Base-by-base conservation (phyloP, 2,797 vertebrate genomes). In the Ptychobarbus kaznakovi region DNA sequence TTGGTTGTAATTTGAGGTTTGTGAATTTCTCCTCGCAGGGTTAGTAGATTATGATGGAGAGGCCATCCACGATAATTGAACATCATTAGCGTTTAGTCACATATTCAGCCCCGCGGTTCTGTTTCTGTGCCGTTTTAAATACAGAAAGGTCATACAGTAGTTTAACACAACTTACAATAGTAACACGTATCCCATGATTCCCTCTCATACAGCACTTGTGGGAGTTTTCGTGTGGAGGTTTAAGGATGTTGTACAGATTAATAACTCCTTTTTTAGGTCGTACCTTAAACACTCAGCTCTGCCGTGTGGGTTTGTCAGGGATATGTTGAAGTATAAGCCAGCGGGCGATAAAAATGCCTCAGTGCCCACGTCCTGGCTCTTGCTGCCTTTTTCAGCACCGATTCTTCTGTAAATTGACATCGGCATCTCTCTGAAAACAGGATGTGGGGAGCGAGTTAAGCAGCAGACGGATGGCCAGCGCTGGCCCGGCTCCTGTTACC, bases 381-480 rank as follows among this genome's bases (percentile, higher is more conserved):
- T 9, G 28, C n/a, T 6, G 61, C 72, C 68, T 81, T 66, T 87
- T 87, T 86, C 84, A 44, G 73, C 78, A 74, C 65, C 56, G 25
- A 56, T 87, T 90, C 63, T 84, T 87, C 89, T 77, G 56, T 77
- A 86, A 81, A 86, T 76, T 88, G 87, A 87, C 87, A 86, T 90
- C 40, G 86, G 84, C 86, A 77, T 92, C 87, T 89, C 68, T 87
- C 82, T 91, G 69, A 89, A 90, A 91, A 88, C 90, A 90, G 90
- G 88, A 91, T 88, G 90, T 92, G 90, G 86, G 72, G 63, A 87
- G 83, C 28, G 58, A 87, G 75, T 82, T 49, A 61, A 51, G 73
- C 46, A 78, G 77, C 73, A 75, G 84, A 87, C 85, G 84, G 85
- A 90, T 87, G 87, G 88, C 86, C 82, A 81, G 78, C 38, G 10